These are phyloP conservation scores for Nomada goodeniana DNA, from an alignment of 2,888 invertebrate genomes.

Conservation along the genomic window DNA sequence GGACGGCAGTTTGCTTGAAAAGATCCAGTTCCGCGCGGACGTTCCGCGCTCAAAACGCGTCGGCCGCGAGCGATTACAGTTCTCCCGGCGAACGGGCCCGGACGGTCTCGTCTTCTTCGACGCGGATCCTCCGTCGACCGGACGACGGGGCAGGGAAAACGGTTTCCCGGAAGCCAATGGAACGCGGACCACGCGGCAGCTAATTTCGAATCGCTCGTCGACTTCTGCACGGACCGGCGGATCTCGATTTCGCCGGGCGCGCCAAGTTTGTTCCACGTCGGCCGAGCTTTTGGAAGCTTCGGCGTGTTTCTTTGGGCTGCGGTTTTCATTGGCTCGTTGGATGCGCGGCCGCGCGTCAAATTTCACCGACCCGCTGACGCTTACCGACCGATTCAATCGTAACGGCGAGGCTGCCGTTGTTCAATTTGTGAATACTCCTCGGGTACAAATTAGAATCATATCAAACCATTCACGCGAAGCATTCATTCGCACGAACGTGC, in stretches of 20 bases:
- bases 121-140: neutral
- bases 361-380: neutral
- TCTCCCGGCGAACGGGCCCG: neutral
- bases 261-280: slow-evolving; percentile 6
- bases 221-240: slow-evolving; percentile 51
- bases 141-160: slow-evolving; percentile 2
- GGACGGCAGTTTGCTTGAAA: slow-evolving; percentile 40
- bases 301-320: slow-evolving; percentile 10
- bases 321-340: slow-evolving; percentile 19
- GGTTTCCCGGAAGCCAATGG: slow-evolving; percentile 57
- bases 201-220: slow-evolving; percentile 71
- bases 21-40: slow-evolving; percentile 33
- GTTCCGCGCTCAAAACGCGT: slow-evolving; percentile 9
- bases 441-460: too few relatives aligned
- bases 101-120: neutral
- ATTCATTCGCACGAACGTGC: neutral
- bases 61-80: neutral
- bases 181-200: slow-evolving; percentile 55
- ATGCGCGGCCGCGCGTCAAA: slow-evolving; percentile 11
- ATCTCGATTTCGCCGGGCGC: neutral
- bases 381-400: neutral
- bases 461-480: neutral
- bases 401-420: neutral
- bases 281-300: slow-evolving; percentile 12
- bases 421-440: too few relatives aligned